Percentiles rank a stretch among this genome's conserved stretches.
These are phyloP conservation scores for Glareola pratincola DNA, from an alignment of 2,113 vertebrate genomes.

Conservation along the genomic window DNA sequence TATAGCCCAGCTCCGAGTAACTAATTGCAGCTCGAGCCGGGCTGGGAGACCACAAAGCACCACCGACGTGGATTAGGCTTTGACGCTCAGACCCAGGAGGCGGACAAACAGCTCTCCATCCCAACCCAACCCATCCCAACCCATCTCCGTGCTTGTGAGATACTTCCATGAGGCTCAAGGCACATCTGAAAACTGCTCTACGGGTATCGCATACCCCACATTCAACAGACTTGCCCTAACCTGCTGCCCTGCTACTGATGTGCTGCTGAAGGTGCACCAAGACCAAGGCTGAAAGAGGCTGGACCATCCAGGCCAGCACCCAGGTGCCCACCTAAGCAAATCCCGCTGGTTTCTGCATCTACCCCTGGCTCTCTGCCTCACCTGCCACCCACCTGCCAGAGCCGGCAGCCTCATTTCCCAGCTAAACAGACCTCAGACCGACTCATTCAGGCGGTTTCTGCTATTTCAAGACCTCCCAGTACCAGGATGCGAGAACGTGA, in stretches of 20 bases:
- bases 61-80: not conserved
- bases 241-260: not conserved
- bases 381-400: not conserved
- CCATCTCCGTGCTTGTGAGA: not conserved
- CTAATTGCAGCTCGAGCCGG: fast-evolving
- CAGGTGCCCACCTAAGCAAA: not conserved
- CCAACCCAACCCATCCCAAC: not conserved
- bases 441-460: not conserved
- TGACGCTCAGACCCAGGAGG: not conserved
- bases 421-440: not conserved
- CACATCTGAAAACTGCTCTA: not conserved
- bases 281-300: not conserved
- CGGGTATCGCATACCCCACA: not conserved
- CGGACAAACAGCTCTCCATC: not conserved
- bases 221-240: not conserved
- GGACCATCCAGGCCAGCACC: not conserved
- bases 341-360: not conserved
- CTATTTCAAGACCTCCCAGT: not conserved
- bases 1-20: not conserved
- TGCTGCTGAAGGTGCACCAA: not conserved
- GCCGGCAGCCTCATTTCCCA: not conserved
- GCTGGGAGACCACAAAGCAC: not conserved
- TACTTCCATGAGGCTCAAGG: not conserved
- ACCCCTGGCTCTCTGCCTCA: not conserved
- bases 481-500: not conserved